Percentiles rank a stretch among this genome's conserved stretches.
Evolutionary conservation across 2,113 vertebrate species (phyloP).

Genomic region (Panurus biarmicus): DNA sequence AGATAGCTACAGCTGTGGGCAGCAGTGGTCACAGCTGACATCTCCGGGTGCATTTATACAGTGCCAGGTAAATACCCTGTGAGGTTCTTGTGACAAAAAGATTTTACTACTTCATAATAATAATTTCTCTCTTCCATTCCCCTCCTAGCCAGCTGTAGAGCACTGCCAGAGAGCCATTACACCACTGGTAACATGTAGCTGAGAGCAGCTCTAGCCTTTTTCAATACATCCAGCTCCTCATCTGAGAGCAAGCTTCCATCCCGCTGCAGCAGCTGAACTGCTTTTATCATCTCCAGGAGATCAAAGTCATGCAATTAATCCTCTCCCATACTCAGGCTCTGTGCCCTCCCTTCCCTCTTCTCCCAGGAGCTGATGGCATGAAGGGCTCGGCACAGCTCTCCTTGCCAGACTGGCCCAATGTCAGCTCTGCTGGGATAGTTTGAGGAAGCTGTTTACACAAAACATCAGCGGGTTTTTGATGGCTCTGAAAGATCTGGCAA

Average conservation of each 20-base stretch:
- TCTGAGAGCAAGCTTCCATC: not conserved
- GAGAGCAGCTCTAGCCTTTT: not conserved
- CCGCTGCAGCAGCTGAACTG: not conserved
- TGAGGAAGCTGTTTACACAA: conserved; percentile 64
- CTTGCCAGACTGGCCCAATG: conserved; percentile 42
- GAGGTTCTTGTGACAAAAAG: not conserved
- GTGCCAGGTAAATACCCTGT: not conserved
- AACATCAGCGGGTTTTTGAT: conserved; percentile 58
- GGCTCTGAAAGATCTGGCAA: conserved; percentile 56
- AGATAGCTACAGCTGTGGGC: not conserved
- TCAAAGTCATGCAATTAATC: conserved; percentile 46
- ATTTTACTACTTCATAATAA: not conserved
- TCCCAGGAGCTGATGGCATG: not conserved
- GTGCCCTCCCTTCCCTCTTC: conserved; percentile 1
- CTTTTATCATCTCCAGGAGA: conserved; percentile 30
- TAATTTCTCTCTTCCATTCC: not conserved
- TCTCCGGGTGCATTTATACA: not conserved
- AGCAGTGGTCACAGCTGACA: not conserved
- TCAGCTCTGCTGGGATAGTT: conserved; percentile 27
- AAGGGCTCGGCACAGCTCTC: conserved; percentile 4
- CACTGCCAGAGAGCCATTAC: not conserved
- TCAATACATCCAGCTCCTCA: not conserved
- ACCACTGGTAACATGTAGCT: fast-evolving
- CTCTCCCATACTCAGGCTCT: not conserved
- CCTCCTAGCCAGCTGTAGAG: not conserved